A percentile compares a stretch with the other conserved stretches of the same genome.
Evolutionary conservation across 2,888 invertebrate species (phyloP).

Genomic region (Aphodius sticticus): DNA sequence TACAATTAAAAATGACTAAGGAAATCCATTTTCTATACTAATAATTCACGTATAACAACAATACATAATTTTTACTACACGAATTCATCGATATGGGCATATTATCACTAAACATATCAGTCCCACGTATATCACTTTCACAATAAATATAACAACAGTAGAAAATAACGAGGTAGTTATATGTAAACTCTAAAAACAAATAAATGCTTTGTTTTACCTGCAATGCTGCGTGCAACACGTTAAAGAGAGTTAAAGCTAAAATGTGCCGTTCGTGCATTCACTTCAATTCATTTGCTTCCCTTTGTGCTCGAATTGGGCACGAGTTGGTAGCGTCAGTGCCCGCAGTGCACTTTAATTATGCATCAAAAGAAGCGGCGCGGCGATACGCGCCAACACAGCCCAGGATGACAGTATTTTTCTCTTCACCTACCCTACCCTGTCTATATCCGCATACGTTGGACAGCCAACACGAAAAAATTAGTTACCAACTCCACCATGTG

Average conservation of each 20-base stretch:
- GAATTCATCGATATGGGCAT: no score
- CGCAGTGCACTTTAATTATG: slow-evolving; percentile 4
- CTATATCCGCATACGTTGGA: no score
- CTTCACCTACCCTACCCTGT: not conserved
- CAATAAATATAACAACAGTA: no score
- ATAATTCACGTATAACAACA: no score
- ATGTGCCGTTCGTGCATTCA: not conserved
- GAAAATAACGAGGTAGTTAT: not conserved
- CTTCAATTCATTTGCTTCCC: not conserved
- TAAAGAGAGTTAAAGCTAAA: not conserved
- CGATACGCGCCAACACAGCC: not conserved
- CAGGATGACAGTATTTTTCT: not conserved
- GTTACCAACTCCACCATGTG: no score
- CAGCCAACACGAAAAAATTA: no score
- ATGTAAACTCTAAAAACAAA: not conserved
- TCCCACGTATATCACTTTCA: no score
- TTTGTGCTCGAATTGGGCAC: not conserved
- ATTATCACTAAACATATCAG: no score
- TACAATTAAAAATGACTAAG: no score
- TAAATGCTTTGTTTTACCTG: not conserved
- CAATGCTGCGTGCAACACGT: not conserved
- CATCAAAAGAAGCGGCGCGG: not conserved
- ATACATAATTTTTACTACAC: no score
- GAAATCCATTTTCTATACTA: no score
- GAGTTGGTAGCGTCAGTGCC: not conserved